These are phyloP conservation scores for Dendrolimus kikuchii DNA, from an alignment of 1,140 invertebrate genomes.

Conservation along the genomic window DNA sequence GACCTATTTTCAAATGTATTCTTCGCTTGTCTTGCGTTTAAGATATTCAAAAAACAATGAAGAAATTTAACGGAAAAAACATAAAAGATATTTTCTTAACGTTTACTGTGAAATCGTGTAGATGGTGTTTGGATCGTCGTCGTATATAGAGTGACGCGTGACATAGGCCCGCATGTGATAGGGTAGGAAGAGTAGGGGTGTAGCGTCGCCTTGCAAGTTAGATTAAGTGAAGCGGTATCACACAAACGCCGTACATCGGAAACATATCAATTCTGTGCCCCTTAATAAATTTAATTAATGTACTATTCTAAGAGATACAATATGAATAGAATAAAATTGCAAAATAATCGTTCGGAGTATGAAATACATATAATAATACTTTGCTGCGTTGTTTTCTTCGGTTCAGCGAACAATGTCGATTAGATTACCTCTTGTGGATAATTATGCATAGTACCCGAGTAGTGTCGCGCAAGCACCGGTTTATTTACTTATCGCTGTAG, in stretches of 20 bases:
- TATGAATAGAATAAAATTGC: conserved; percentile 66
- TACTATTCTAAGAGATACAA: conserved; percentile 68
- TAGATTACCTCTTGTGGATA: conserved; percentile 43
- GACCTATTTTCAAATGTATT: conserved; percentile 19
- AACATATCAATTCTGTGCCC: conserved; percentile 75
- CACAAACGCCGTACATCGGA: conserved; percentile 73
- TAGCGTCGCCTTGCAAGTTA: conserved; percentile 71
- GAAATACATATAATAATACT: conserved; percentile 50
- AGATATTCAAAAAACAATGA: background rate
- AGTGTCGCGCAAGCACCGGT: conserved; percentile 49
- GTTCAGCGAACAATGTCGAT: conserved; percentile 38
- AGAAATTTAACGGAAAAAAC: conserved; percentile 11
- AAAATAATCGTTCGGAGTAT: conserved; percentile 67
- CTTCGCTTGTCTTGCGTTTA: conserved; percentile 19
- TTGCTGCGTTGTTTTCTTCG: conserved; percentile 56
- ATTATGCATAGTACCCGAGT: conserved; percentile 51
- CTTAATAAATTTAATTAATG: conserved; percentile 70
- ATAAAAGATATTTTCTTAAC: conserved; percentile 38
- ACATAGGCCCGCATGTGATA: conserved; percentile 70
- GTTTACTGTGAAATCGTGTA: conserved; percentile 50
- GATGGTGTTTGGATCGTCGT: conserved; percentile 37
- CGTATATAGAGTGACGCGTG: conserved; percentile 41
- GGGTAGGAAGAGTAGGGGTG: conserved; percentile 62
- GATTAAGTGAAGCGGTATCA: conserved; percentile 70
- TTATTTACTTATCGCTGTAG: conserved; percentile 47